Conservation (phyloP, 2,797 vertebrate genomes). For the Sebastes glaucus region DNA sequence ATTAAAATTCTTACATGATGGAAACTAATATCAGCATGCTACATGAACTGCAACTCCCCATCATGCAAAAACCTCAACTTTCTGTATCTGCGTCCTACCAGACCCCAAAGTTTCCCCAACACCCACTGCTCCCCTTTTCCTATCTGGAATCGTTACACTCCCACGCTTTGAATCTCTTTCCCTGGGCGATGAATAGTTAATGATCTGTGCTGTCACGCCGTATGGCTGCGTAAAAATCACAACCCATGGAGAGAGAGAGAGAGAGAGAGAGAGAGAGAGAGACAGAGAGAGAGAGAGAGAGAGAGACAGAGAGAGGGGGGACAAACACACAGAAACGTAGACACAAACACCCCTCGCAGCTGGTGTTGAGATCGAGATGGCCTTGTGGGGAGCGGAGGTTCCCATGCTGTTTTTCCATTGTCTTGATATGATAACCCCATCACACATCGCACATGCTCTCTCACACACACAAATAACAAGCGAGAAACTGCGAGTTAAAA, state of each 20-base stretch:
- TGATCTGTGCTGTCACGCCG: conserved; percentile 77
- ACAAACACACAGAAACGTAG: conserved; percentile 40
- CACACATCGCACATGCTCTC: conserved; percentile 37
- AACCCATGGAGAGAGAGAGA: conserved; percentile 62
- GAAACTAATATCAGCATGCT: background rate
- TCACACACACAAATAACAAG: background rate
- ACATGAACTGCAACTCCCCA: background rate
- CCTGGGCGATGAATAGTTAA: conserved; percentile 79
- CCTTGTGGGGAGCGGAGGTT: conserved; percentile 73
- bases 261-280: conserved; percentile 33
- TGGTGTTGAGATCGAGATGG: conserved; percentile 68
- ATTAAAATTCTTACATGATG: background rate
- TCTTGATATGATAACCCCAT: conserved; percentile 74
- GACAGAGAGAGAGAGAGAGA: conserved; percentile 27
- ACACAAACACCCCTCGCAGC: conserved; percentile 68
- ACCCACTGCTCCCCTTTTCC: conserved; percentile 27
- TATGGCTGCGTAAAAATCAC: conserved; percentile 77
- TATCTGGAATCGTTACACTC: conserved; percentile 69
- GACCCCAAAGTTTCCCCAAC: conserved; percentile 34
- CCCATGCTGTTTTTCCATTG: conserved; percentile 73
- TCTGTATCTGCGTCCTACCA: conserved; percentile 25
- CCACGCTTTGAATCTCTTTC: conserved; percentile 71
- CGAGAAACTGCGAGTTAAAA: conserved; percentile 26
- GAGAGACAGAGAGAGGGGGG: background rate
- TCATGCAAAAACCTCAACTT: conserved; percentile 23